Evolutionary conservation across 2,888 invertebrate species (phyloP).

Genomic region (Erebia palarica): DNA sequence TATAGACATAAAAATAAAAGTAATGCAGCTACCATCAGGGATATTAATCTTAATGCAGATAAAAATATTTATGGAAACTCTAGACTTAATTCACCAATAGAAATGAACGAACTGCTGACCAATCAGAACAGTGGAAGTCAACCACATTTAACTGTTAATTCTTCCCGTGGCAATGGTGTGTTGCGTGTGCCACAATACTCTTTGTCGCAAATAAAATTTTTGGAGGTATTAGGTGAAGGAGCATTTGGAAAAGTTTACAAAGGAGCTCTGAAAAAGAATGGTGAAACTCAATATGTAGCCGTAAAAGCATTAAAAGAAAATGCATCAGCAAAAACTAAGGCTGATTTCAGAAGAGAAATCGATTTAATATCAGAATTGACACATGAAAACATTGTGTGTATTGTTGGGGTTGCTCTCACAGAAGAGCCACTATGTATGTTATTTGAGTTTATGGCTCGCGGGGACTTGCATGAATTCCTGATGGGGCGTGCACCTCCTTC

Average conservation of each 20-base stretch:
- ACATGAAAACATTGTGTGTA: slow-evolving; percentile 97
- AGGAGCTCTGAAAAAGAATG: slow-evolving; percentile 90
- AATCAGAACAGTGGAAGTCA: slow-evolving; percentile 76
- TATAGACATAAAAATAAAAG: slow-evolving; percentile 81
- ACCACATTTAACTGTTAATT: slow-evolving; percentile 69
- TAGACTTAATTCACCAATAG: slow-evolving; percentile 89
- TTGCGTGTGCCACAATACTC: slow-evolving; percentile 92
- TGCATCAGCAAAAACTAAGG: slow-evolving; percentile 94
- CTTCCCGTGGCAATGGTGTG: slow-evolving; percentile 76
- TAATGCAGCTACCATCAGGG: slow-evolving; percentile 85
- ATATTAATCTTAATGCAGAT: slow-evolving; percentile 87
- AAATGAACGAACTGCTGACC: slow-evolving; percentile 90
- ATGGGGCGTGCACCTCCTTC: slow-evolving; percentile 94
- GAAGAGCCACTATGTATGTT: slow-evolving; percentile 97
- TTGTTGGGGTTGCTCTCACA: slow-evolving; percentile 94
- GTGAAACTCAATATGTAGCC: slow-evolving; percentile 90
- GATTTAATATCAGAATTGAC: slow-evolving; percentile 96
- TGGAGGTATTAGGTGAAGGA: slow-evolving; percentile 97
- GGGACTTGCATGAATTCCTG: slow-evolving; percentile 98
- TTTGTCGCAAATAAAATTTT: slow-evolving; percentile 91
- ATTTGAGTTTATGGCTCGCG: slow-evolving; percentile 98
- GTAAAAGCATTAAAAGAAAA: slow-evolving; percentile 97
- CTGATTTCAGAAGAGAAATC: slow-evolving; percentile 96
- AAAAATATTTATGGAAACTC: slow-evolving; percentile 93
- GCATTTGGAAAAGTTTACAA: slow-evolving; percentile 99